Base-by-base conservation (phyloP, 2,888 invertebrate species). In the Celastrina argiolus region DNA sequence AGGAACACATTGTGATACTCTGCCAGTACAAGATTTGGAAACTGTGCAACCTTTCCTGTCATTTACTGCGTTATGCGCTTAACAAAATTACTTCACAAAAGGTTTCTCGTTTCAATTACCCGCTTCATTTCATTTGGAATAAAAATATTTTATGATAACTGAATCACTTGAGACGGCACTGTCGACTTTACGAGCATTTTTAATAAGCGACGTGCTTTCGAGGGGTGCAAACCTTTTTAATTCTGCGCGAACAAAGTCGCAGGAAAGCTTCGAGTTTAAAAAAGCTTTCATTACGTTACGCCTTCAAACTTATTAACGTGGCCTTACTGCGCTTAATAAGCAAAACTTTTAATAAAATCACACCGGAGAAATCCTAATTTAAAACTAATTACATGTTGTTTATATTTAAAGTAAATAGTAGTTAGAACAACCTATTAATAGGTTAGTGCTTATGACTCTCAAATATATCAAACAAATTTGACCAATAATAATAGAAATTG, bases 81-180 rank as follows among this genome's bases (percentile, higher is more conserved):
- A 36, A 36, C 12, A 8, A 26, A 51, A 12, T 45, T 1, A 18
- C 12, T 51, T 26, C 10, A 22, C 51, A 51, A 51, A 45, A 45
- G 5, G 12, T 14, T 51, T 22, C 14, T 26, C 4, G 14, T 51
- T 51, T 45, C 18, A 18, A 16, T 45, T 51, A 26, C 10, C 8
- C 22, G 5, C 22, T 51, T 22, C 22, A 22, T 51, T 51, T 22
- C 51, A 5, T 51, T 51, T 26, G 12, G 10, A 26, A 22, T 51
- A 51, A 26, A 45, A 26, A 51, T 51, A 51, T 51, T 51, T 51
- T 51, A 51, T 51, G 51, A 51, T 51, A 22, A 51, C 22, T 22
- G 22, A 22, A 51, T 51, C 51, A 51, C 51, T 51, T 22, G 22
- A 51, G 51, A 51, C 22, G 26, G 14, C 51, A 51, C 22, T 22